A percentile compares a stretch with the other conserved stretches of the same genome.
Conservation (phyloP, 2,888 invertebrate genomes). For the Lasioglossum pauxillum region DNA sequence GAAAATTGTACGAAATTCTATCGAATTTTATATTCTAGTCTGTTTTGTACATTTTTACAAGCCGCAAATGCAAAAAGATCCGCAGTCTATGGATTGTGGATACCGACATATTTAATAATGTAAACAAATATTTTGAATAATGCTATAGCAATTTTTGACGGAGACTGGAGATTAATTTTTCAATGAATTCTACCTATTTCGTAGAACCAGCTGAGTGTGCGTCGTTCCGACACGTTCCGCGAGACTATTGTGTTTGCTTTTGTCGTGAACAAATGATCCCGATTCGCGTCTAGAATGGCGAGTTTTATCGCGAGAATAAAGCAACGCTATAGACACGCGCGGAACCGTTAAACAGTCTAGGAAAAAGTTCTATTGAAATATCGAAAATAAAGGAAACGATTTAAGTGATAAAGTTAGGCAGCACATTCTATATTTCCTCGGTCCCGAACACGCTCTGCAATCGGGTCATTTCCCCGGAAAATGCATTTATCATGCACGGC, state of each 20-base stretch:
- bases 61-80: too few relatives aligned
- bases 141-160: too few relatives aligned
- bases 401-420: slow-evolving; percentile 10
- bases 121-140: too few relatives aligned
- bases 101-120: too few relatives aligned
- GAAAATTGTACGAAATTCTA: too few relatives aligned
- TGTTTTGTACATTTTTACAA: too few relatives aligned
- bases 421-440: slow-evolving; percentile 11
- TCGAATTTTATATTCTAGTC: too few relatives aligned
- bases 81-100: too few relatives aligned
- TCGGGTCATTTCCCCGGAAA: neutral
- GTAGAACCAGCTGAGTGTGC: too few relatives aligned
- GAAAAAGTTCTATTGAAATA: neutral
- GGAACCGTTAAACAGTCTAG: neutral
- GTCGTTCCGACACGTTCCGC: neutral
- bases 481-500: slow-evolving; percentile 9
- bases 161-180: too few relatives aligned
- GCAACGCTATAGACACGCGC: neutral
- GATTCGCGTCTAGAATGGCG: neutral
- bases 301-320: neutral
- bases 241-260: neutral
- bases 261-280: neutral
- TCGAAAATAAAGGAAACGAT: slow-evolving; percentile 16
- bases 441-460: neutral
- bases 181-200: too few relatives aligned